Conservation (phyloP, 2,113 vertebrate genomes). For the Crotalus viridis region DNA sequence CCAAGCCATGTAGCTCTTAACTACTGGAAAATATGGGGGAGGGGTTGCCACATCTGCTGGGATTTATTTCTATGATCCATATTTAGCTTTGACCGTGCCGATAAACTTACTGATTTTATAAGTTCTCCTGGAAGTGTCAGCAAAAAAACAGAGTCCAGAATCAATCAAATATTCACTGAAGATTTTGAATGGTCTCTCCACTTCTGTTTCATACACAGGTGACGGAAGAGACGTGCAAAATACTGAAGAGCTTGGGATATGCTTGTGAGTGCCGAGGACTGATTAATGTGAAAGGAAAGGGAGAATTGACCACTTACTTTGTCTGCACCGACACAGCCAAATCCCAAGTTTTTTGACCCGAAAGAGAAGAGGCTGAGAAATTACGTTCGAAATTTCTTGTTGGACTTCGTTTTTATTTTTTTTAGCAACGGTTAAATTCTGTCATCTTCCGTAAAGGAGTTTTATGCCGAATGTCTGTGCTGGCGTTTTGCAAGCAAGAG, state of each 20-base stretch:
- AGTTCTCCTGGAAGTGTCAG: neutral
- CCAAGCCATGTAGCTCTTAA: neutral
- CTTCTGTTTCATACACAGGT: conserved; percentile 74
- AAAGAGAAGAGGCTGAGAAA: conserved; percentile 74
- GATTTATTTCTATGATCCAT: neutral
- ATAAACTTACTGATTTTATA: neutral
- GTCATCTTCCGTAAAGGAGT: conserved; percentile 62
- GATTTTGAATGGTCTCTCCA: conserved; percentile 17
- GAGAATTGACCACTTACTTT: conserved; percentile 93
- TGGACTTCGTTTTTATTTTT: neutral
- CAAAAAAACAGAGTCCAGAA: neutral
- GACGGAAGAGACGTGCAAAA: conserved; percentile 86
- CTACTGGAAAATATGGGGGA: neutral
- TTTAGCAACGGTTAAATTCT: conserved; percentile 36
- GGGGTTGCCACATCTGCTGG: too few relatives aligned
- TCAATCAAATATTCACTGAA: neutral
- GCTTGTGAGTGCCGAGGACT: conserved; percentile 92
- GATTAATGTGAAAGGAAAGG: conserved; percentile 96
- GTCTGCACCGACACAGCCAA: conserved; percentile 93
- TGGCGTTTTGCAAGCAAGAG: conserved; percentile 25
- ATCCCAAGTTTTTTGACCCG: conserved; percentile 83
- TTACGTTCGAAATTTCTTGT: neutral
- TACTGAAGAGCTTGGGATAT: conserved; percentile 87
- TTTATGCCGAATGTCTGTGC: conserved; percentile 14
- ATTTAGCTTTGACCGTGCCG: neutral